Percentiles rank a stretch among this genome's conserved stretches.
Conservation (phyloP, 2,888 invertebrate genomes). For the Chrysotoxum bicinctum region DNA sequence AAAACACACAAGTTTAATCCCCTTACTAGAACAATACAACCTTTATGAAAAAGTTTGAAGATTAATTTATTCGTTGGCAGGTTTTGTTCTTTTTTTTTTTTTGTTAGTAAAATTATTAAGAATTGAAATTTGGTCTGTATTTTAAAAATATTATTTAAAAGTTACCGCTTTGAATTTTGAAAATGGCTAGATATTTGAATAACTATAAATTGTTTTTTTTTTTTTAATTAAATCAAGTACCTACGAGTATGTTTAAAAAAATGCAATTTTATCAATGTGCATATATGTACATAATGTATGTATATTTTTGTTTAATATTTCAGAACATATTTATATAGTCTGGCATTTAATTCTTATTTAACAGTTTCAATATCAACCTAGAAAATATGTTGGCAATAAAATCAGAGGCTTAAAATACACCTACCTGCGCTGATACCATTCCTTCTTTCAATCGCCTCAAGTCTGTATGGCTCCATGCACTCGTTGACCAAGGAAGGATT, state of each 20-base stretch:
- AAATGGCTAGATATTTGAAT: too few relatives aligned
- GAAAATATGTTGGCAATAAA: conserved; percentile 74
- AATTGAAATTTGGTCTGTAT: neutral
- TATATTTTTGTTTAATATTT: too few relatives aligned
- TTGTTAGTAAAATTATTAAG: neutral
- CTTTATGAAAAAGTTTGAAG: conserved; percentile 13
- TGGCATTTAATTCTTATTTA: too few relatives aligned
- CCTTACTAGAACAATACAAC: conserved; percentile 15
- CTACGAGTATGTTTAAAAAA: too few relatives aligned
- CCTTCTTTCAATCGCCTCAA: conserved; percentile 88
- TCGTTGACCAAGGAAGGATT: conserved; percentile 88
- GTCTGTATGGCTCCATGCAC: conserved; percentile 91
- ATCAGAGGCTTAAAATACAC: too few relatives aligned
- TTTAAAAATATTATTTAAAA: neutral
- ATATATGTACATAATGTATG: too few relatives aligned
- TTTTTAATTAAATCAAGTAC: too few relatives aligned
- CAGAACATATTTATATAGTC: too few relatives aligned
- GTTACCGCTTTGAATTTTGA: neutral
- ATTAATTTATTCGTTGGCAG: conserved; percentile 2
- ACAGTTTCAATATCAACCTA: too few relatives aligned
- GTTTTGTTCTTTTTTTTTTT: conserved; percentile 1
- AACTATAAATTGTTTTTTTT: too few relatives aligned
- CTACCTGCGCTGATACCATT: conserved; percentile 90
- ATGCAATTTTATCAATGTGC: too few relatives aligned
- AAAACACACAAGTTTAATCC: conserved; percentile 13